phyloP scores from a whole-genome alignment of 2,797 vertebrate genomes.

The Chelonia mydas region DNA sequence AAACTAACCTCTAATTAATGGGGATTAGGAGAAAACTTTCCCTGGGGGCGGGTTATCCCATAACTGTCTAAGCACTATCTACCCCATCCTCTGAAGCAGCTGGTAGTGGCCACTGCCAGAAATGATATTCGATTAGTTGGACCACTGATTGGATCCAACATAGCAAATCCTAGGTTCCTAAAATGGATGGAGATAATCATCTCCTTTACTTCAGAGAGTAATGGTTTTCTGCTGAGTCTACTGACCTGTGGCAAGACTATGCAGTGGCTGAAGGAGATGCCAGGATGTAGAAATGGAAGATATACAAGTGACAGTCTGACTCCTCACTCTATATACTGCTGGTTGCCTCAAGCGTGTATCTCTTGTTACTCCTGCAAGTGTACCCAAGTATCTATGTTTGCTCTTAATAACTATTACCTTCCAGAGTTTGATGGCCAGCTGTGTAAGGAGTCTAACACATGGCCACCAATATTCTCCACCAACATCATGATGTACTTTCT shows the following conservation, averaged over 20 bases:
- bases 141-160: not conserved
- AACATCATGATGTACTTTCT: not conserved
- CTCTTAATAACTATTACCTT: accelerated
- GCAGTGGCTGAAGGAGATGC: not conserved
- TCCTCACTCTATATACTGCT: not conserved
- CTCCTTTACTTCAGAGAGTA: not conserved
- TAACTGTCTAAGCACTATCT: not conserved
- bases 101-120: not conserved
- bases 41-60: not conserved
- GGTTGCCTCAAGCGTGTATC: not conserved
- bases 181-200: not conserved
- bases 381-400: not conserved
- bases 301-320: not conserved
- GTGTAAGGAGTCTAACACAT: not conserved
- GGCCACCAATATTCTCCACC: not conserved
- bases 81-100: not conserved
- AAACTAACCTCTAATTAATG: not conserved
- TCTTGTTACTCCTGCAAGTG: not conserved
- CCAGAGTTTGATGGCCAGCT: not conserved
- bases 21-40: not conserved
- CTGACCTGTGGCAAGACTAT: not conserved
- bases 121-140: not conserved
- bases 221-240: not conserved
- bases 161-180: not conserved
- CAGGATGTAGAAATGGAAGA: not conserved